Evolutionary conservation across 2,113 vertebrate genomes (phyloP).

Genomic region (Elaphurus davidianus): DNA sequence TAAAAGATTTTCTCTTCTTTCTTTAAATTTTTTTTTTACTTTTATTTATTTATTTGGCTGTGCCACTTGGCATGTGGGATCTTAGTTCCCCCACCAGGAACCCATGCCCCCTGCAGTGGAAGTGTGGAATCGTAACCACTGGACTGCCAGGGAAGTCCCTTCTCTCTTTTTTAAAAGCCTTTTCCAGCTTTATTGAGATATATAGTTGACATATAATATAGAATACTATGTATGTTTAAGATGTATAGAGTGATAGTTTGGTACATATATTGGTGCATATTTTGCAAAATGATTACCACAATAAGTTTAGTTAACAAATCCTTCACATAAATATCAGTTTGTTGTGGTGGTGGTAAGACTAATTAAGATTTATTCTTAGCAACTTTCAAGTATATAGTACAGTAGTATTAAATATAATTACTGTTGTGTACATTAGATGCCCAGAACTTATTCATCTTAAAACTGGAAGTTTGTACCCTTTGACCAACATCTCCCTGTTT

Average conservation of each 20-base stretch:
- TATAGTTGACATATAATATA: background rate
- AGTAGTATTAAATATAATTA: background rate
- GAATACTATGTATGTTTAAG: background rate
- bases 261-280: background rate
- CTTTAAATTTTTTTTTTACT: background rate
- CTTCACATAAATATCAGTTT: background rate
- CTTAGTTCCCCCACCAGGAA: fast-evolving
- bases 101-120: background rate
- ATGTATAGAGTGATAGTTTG: background rate
- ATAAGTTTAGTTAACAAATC: background rate
- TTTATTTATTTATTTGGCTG: background rate
- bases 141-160: background rate
- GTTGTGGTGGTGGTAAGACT: background rate
- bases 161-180: background rate
- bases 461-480: background rate
- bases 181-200: background rate
- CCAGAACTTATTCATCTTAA: background rate
- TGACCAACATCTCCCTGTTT: background rate
- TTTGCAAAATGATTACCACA: background rate
- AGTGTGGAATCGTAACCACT: background rate
- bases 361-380: background rate
- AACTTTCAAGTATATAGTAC: background rate
- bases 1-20: background rate
- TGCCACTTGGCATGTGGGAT: background rate
- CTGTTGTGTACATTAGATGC: background rate